A percentile compares a stretch with the other conserved stretches of the same genome.
phyloP scores from a whole-genome alignment of 2,888 invertebrate species.

The Coenonympha arcania region DNA sequence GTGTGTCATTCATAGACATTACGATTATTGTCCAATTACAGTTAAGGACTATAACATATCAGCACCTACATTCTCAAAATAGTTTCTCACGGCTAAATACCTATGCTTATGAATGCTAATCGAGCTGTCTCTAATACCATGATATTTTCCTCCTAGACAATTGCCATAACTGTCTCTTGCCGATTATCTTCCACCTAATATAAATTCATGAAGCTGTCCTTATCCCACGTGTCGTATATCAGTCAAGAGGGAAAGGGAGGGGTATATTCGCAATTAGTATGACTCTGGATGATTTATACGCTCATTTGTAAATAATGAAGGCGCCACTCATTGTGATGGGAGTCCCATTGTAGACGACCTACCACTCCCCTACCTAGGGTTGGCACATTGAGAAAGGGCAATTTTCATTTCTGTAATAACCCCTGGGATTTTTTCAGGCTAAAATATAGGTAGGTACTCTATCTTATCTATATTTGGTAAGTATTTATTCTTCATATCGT shows the following conservation, averaged over 20 bases:
- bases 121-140: constrained; percentile 10
- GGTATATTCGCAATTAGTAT: constrained; percentile 40
- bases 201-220: constrained; percentile 6
- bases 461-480: too few relatives aligned
- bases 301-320: constrained; percentile 70
- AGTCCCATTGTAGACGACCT: constrained; percentile 61
- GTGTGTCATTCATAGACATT: too few relatives aligned
- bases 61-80: not conserved
- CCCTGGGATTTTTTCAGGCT: not conserved
- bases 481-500: too few relatives aligned
- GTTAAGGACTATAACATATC: not conserved
- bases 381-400: constrained; percentile 29
- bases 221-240: constrained; percentile 1
- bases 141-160: constrained; percentile 16
- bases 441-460: too few relatives aligned
- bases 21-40: not conserved
- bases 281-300: constrained; percentile 60
- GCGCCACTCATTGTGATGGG: constrained; percentile 70
- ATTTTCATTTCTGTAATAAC: not conserved
- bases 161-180: constrained; percentile 22
- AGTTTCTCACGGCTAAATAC: constrained; percentile 10
- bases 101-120: constrained; percentile 17
- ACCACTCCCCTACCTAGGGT: constrained; percentile 54
- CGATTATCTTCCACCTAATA: constrained; percentile 22
- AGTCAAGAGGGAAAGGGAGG: constrained; percentile 19